Conservation (phyloP, 2,113 vertebrate species). For the Dasyprocta punctata region DNA sequence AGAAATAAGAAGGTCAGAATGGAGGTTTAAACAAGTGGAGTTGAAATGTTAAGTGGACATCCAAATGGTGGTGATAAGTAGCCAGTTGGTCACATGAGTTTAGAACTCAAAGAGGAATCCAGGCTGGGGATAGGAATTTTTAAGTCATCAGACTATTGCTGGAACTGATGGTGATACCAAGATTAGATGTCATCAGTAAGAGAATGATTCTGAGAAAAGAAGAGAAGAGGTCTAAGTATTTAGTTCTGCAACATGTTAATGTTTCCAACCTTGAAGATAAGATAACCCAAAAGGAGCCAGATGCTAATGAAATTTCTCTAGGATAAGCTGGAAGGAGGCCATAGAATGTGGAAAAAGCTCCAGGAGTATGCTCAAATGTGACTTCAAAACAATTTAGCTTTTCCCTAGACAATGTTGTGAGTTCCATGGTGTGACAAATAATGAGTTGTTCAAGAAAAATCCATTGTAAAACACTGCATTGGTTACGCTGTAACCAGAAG, state of each 20-base stretch:
- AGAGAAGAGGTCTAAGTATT: background rate
- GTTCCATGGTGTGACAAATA: background rate
- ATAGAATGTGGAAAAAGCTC: background rate
- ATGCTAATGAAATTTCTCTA: background rate
- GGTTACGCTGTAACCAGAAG: background rate
- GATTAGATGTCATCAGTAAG: background rate
- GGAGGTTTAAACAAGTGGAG: background rate
- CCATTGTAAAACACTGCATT: background rate
- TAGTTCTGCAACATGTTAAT: background rate
- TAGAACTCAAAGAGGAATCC: background rate
- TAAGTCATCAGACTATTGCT: background rate
- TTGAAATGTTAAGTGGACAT: background rate
- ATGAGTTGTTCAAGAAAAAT: background rate
- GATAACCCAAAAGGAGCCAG: background rate
- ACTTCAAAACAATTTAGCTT: background rate
- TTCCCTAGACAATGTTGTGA: background rate
- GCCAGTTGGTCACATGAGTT: background rate
- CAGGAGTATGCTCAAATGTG: background rate
- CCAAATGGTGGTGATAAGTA: background rate
- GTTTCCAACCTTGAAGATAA: background rate
- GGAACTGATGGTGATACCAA: background rate
- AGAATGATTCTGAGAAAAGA: background rate
- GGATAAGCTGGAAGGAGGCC: background rate
- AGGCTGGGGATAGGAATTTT: background rate
- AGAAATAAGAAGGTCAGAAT: background rate